Conservation (phyloP, 2,797 vertebrate species). For the Momotus momota region DNA sequence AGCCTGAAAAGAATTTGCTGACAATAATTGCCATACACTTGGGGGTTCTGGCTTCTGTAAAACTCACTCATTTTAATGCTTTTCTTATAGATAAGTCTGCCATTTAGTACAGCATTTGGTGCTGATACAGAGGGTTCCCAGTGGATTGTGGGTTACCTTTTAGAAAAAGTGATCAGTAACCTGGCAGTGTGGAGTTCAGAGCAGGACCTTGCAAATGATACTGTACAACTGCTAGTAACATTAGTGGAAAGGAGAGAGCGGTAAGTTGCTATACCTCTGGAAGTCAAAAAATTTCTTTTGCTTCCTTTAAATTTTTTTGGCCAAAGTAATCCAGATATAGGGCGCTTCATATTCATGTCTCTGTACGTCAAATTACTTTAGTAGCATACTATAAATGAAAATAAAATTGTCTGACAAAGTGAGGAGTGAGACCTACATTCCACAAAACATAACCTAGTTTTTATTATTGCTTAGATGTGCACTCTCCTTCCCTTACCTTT, state of each 20-base stretch:
- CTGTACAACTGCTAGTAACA: conserved; percentile 96
- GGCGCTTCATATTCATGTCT: conserved; percentile 11
- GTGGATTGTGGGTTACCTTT: conserved; percentile 98
- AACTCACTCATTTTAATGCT: conserved; percentile 72
- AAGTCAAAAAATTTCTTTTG: conserved; percentile 47
- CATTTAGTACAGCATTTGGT: conserved; percentile 95
- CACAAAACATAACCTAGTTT: not conserved
- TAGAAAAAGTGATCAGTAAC: conserved; percentile 99
- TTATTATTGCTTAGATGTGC: not conserved
- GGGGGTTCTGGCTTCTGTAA: conserved; percentile 59
- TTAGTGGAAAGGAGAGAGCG: conserved; percentile 96
- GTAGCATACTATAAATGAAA: not conserved
- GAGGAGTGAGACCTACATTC: conserved; percentile 50
- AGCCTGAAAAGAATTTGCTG: conserved; percentile 62
- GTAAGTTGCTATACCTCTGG: conserved; percentile 78
- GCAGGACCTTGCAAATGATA: conserved; percentile 94
- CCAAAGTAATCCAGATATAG: conserved; percentile 45
- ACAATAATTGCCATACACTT: conserved; percentile 51
- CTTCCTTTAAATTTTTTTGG: conserved; percentile 68
- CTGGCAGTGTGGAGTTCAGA: conserved; percentile 98
- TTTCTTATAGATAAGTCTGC: conserved; percentile 91
- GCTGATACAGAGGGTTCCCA: conserved; percentile 96
- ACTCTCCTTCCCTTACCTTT: conserved; percentile 24
- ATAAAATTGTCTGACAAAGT: not conserved
- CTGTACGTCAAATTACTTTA: conserved; percentile 26